Conservation (phyloP, 2,888 invertebrate species). For the Amphipoea lucens region DNA sequence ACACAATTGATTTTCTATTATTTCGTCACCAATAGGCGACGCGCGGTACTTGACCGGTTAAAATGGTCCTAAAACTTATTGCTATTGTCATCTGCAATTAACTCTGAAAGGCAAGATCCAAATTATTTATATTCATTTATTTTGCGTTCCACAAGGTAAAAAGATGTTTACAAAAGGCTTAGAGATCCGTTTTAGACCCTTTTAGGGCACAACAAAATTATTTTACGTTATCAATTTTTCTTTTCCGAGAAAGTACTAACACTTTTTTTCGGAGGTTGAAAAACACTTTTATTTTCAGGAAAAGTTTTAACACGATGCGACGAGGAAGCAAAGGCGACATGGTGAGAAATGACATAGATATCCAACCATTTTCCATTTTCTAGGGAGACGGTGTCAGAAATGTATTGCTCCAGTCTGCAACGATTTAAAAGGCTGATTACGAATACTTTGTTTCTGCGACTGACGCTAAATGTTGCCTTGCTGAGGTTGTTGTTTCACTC, state of each 20-base stretch:
- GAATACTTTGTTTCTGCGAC: background rate
- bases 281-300: slow-evolving; percentile 11
- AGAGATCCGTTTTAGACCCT: too few relatives aligned
- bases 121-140: too few relatives aligned
- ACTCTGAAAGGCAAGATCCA: background rate
- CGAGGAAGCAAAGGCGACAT: too few relatives aligned
- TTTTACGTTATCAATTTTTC: background rate
- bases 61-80: background rate
- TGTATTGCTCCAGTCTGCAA: slow-evolving; percentile 6
- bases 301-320: background rate
- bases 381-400: slow-evolving; percentile 27
- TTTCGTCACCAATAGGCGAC: too few relatives aligned
- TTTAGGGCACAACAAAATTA: background rate
- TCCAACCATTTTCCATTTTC: slow-evolving; percentile 14
- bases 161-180: too few relatives aligned
- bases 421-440: slow-evolving; percentile 8
- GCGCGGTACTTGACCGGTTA: background rate
- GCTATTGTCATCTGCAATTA: too few relatives aligned
- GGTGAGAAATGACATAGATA: too few relatives aligned
- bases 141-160: too few relatives aligned
- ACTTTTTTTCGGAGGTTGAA: background rate
- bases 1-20: too few relatives aligned
- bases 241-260: background rate
- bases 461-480: background rate
- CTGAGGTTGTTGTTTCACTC: background rate